A percentile compares a stretch with the other conserved stretches of the same genome.
Evolutionary conservation across 1,140 invertebrate species (phyloP).

Genomic region (Nasonia giraulti): DNA sequence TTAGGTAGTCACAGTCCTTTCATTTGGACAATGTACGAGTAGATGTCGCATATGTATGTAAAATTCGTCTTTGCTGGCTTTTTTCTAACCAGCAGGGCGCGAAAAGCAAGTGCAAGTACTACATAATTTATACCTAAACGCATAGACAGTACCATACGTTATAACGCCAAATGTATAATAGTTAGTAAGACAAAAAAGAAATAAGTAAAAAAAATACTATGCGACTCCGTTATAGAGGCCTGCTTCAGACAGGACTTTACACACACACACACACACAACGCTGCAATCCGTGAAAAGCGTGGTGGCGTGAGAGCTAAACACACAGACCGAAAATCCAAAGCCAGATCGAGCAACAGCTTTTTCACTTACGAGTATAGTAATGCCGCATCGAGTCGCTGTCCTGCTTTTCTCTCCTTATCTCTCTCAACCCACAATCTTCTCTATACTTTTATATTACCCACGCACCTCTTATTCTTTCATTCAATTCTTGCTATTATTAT

Average conservation of each 20-base stretch:
- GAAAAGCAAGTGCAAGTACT: conserved; percentile 63
- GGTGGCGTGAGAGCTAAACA: conserved; percentile 41
- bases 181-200: conserved; percentile 61
- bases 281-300: conserved; percentile 50
- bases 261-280: conserved; percentile 13
- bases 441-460: too few species aligned
- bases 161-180: conserved; percentile 75
- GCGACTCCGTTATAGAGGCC: conserved; percentile 55
- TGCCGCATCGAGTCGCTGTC: conserved; percentile 43
- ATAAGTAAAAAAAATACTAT: conserved; percentile 52
- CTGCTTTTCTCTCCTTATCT: not conserved
- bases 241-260: conserved; percentile 47
- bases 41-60: conserved; percentile 63
- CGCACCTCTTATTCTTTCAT: not conserved
- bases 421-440: not conserved
- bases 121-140: conserved; percentile 71
- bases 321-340: conserved; percentile 43
- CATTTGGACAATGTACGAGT: conserved; percentile 63
- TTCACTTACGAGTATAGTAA: conserved; percentile 41
- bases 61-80: conserved; percentile 38
- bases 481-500: not conserved
- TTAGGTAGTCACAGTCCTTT: conserved; percentile 67
- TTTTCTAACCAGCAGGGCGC: conserved; percentile 53
- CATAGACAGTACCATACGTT: conserved; percentile 73
- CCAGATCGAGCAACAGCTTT: conserved; percentile 53